Conservation (phyloP, 1,140 invertebrate species). For the Drosophila azteca region DNA sequence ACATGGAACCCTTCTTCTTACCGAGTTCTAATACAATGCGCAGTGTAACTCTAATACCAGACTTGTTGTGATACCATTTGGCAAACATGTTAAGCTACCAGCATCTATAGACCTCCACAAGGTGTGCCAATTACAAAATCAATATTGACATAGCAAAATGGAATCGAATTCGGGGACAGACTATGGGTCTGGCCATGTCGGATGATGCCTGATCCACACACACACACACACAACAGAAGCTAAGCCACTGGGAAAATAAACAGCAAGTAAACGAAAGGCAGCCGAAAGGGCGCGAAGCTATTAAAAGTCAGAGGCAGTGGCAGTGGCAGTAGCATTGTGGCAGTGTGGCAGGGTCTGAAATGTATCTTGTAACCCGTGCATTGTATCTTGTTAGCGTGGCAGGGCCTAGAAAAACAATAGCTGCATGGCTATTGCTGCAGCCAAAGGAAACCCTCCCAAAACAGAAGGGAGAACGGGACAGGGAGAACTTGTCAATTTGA, state of each 20-base stretch:
- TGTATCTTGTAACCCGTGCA: constrained; percentile 33
- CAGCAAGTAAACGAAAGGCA: constrained; percentile 30
- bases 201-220: constrained; percentile 9
- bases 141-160: constrained; percentile 63
- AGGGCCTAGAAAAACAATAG: constrained; percentile 53
- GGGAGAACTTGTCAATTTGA: constrained; percentile 74
- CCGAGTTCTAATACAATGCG: neutral
- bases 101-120: constrained; percentile 12
- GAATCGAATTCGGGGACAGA: constrained; percentile 33
- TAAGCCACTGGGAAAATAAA: constrained; percentile 62
- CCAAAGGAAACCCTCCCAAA: constrained; percentile 14
- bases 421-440: too few species aligned
- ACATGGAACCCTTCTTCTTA: too few species aligned
- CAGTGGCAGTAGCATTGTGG: neutral
- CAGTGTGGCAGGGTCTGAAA: constrained; percentile 33
- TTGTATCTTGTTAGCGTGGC: constrained; percentile 66
- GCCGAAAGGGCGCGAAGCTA: constrained; percentile 29
- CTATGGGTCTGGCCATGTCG: constrained; percentile 13
- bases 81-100: constrained; percentile 3
- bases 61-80: constrained; percentile 1
- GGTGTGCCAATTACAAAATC: constrained; percentile 68
- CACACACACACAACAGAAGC: constrained; percentile 34
- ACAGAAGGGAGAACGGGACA: constrained; percentile 14
- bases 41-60: neutral
- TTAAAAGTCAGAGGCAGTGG: constrained; percentile 20